Evolutionary conservation across 2,113 vertebrate genomes (phyloP).

Genomic region (Anarhynchus alexandrinus): DNA sequence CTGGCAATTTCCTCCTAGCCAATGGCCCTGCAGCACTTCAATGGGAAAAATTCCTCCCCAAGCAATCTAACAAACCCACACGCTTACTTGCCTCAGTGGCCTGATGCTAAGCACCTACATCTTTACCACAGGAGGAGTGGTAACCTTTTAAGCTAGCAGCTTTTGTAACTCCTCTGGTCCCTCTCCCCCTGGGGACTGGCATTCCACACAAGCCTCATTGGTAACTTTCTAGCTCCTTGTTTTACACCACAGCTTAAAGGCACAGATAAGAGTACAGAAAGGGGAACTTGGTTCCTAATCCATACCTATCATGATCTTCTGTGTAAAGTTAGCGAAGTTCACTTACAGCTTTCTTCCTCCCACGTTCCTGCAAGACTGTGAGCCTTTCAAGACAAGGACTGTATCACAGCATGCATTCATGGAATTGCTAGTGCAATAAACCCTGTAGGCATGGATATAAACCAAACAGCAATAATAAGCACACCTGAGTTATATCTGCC

Average conservation of each 20-base stretch:
- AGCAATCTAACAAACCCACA: background rate
- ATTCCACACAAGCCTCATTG: background rate
- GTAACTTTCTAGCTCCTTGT: background rate
- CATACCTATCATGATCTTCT: background rate
- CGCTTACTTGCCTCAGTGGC: background rate
- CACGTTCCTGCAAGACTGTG: background rate
- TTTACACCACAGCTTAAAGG: background rate
- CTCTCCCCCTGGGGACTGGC: background rate
- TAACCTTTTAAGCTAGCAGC: background rate
- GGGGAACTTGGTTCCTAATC: background rate
- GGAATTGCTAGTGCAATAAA: background rate
- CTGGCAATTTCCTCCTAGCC: background rate
- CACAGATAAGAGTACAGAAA: background rate
- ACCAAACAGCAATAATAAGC: background rate
- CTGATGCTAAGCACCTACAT: background rate
- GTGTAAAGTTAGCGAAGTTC: background rate
- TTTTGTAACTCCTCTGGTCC: background rate
- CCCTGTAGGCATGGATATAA: background rate
- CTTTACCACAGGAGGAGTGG: background rate
- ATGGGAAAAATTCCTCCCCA: background rate
- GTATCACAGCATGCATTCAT: background rate
- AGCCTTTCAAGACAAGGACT: background rate
- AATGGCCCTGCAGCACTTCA: background rate
- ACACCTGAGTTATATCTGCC: background rate
- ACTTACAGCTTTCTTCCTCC: background rate